Percentiles rank a stretch among this genome's conserved stretches.
Conservation (phyloP, 2,113 vertebrate species). For the Excalfactoria chinensis region DNA sequence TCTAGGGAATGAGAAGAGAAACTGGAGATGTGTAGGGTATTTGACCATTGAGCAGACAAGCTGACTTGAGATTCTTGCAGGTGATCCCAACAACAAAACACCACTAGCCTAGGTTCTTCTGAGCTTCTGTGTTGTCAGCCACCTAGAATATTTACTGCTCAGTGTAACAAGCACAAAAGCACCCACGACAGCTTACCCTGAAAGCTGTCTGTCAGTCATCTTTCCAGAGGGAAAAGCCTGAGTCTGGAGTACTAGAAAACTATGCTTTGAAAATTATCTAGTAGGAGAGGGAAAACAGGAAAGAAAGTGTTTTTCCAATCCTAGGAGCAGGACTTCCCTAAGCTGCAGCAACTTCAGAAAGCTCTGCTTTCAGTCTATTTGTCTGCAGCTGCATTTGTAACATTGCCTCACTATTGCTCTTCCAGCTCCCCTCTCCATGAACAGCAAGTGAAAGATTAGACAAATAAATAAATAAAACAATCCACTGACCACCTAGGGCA, state of each 20-base stretch:
- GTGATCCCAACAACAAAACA: background rate
- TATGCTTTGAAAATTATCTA: background rate
- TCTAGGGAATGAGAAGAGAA: slow-evolving; percentile 67
- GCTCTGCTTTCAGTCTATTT: background rate
- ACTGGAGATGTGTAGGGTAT: background rate
- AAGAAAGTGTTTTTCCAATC: background rate
- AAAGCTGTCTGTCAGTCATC: background rate
- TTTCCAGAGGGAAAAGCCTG: background rate
- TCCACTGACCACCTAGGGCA: background rate
- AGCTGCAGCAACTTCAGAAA: background rate
- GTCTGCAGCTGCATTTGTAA: background rate
- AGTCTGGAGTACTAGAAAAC: background rate
- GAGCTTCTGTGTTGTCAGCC: background rate
- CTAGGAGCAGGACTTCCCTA: background rate
- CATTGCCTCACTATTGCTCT: background rate
- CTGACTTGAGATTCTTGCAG: background rate
- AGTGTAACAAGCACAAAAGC: background rate
- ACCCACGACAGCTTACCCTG: background rate
- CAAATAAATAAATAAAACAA: background rate
- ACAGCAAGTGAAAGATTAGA: background rate
- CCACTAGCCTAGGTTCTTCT: background rate
- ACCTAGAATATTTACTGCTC: background rate
- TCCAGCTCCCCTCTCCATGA: background rate
- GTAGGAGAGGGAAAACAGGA: background rate
- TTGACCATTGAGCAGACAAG: background rate